Percentiles rank a stretch among this genome's conserved stretches.
Conservation (phyloP, 2,113 vertebrate genomes). For the Takifugu bimaculatus region DNA sequence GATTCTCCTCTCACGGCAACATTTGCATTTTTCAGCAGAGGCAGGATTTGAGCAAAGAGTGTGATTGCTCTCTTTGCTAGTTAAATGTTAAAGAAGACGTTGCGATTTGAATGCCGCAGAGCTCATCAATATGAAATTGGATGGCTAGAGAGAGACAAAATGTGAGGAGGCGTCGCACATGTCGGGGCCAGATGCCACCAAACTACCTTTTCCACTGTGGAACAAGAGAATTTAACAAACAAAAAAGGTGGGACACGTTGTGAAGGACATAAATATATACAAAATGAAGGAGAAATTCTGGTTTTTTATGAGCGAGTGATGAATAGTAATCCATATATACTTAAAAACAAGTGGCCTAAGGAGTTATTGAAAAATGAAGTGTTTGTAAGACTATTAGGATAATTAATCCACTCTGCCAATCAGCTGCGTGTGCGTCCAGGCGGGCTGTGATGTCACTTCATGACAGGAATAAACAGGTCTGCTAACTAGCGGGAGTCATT, state of each 20-base stretch:
- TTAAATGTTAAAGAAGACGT: constrained; percentile 78
- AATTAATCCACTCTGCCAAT: constrained; percentile 18
- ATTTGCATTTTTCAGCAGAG: constrained; percentile 71
- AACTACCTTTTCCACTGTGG: constrained; percentile 55
- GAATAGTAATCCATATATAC: constrained; percentile 24
- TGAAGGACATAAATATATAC: constrained; percentile 30
- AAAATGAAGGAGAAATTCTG: neutral
- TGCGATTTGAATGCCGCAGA: constrained; percentile 74
- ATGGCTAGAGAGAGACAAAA: constrained; percentile 62
- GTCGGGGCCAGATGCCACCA: constrained; percentile 34
- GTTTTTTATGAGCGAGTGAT: constrained; percentile 24
- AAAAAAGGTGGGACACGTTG: constrained; percentile 25
- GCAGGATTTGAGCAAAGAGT: constrained; percentile 73
- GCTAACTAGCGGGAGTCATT: constrained; percentile 25
- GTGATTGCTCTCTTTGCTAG: constrained; percentile 74
- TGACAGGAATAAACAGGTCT: constrained; percentile 37
- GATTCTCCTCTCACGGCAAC: constrained; percentile 58
- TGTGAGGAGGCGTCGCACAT: constrained; percentile 57
- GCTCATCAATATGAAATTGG: constrained; percentile 81
- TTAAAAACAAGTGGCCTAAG: constrained; percentile 12
- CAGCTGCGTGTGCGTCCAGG: constrained; percentile 4
- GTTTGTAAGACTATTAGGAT: constrained; percentile 9
- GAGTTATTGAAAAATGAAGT: constrained; percentile 19
- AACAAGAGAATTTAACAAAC: constrained; percentile 1
- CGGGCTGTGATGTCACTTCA: constrained; percentile 9